Base-by-base conservation (phyloP, 1,140 invertebrate species). In the Danaus plexippus region DNA sequence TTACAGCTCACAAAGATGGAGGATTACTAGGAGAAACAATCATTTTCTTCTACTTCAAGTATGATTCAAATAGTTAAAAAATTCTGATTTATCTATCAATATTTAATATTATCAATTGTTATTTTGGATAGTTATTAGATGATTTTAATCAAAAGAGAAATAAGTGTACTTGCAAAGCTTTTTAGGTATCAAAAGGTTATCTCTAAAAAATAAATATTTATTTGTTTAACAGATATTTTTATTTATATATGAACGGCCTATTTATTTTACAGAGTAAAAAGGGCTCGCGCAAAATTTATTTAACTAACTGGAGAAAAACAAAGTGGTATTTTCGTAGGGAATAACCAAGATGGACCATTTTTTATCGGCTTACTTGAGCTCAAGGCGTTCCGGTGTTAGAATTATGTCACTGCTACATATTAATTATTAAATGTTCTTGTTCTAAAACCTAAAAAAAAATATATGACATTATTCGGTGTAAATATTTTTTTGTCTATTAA, bases 361-460 rank as follows among this genome's bases (percentile, higher is more conserved):
- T 71, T 74, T 78, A 75, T 78, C 71, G 64, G 67, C 69, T 74
- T 75, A 78, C 72, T 74, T 74, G 66, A 71, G 61, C 61, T 71
- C 72, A 75, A 65, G 63, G 66, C 65, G 68, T 73, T 67, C 71
- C 64, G 61, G 54, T 57, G 62, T 51, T 58, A 67, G 68, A 73
- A 73, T 71, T 75, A 70, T 68, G 63, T 67, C 63, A 57, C 54
- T 69, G 57, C 50, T 67, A 50, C 47, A 41, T 55, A 64, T 48
- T 63, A 50, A 47, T 40, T 57, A 51, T 58, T 57, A 51, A 47
- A 45, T 32, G 22, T 32, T 32, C 13, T 43, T 43, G 10, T 53
- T 53, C 11, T 53, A 41, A 53, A 44, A 53, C 46, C 52, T 53
- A 32, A 32, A 32, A 32, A 32, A 32, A 0, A 32, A 32, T 32